Conservation (phyloP, 92 coral and sea anemone genomes). For the Anthopleura xanthogrammica region DNA sequence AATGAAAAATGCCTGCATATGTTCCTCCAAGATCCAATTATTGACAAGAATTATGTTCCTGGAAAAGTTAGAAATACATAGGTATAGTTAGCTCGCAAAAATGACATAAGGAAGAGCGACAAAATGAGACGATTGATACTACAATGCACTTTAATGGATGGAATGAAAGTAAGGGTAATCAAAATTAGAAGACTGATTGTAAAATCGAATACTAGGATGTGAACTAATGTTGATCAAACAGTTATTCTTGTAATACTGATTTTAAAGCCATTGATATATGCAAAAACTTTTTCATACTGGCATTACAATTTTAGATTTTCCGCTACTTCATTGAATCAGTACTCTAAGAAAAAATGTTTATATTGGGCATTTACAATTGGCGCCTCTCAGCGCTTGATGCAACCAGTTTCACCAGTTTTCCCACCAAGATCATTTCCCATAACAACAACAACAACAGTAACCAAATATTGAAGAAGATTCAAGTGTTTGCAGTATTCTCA, state of each 20-base stretch:
- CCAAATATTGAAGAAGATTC: too few relatives aligned
- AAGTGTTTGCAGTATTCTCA: too few relatives aligned
- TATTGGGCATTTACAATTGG: too few relatives aligned
- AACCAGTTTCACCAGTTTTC: too few relatives aligned
- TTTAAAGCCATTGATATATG: neutral
- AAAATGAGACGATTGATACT: neutral
- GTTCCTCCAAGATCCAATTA: constrained; percentile 92
- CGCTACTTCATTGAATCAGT: too few relatives aligned
- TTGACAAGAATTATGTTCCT: constrained; percentile 95
- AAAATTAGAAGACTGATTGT: neutral
- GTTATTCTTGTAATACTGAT: neutral
- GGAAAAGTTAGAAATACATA: constrained; percentile 92
- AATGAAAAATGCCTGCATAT: constrained; percentile 95
- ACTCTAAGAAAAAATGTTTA: too few relatives aligned
- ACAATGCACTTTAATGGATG: neutral
- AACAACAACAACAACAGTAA: too few relatives aligned
- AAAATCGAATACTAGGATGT: neutral
- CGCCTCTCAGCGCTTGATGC: too few relatives aligned
- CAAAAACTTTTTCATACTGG: too few relatives aligned
- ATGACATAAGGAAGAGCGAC: neutral
- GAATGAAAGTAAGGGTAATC: neutral
- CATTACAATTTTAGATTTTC: too few relatives aligned
- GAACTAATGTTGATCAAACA: neutral
- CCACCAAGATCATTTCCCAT: too few relatives aligned
- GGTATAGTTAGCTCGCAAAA: neutral